phyloP scores from a whole-genome alignment of 2,113 vertebrate genomes.

The Fukomys damarensis region DNA sequence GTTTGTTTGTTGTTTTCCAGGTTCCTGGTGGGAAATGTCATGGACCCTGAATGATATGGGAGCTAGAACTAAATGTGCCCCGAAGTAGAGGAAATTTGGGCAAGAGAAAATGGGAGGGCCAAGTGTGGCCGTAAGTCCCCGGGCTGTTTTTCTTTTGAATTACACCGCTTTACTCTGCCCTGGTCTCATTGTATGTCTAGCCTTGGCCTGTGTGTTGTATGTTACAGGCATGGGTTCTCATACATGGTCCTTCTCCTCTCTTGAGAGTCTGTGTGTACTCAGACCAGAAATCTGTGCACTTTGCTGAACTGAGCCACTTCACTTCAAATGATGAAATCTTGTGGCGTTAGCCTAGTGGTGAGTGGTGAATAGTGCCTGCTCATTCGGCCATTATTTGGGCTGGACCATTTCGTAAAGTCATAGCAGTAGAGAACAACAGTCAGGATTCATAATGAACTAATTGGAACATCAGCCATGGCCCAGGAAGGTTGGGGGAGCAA shows the following conservation, averaged over 20 bases:
- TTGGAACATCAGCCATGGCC: not conserved
- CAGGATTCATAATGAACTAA: too few species aligned
- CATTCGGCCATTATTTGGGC: not conserved
- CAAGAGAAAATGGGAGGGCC: not conserved
- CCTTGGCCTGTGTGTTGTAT: too few species aligned
- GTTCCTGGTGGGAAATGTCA: slow-evolving; percentile 33
- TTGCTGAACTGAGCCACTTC: not conserved
- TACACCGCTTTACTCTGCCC: too few species aligned
- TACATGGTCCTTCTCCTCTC: not conserved
- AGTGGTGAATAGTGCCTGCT: not conserved
- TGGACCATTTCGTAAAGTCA: not conserved
- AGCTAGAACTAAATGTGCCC: not conserved
- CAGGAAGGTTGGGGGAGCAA: not conserved
- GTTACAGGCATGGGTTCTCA: not conserved
- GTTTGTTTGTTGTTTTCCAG: not conserved
- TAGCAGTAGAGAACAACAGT: not conserved
- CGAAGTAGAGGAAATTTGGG: not conserved
- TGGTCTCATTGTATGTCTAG: not conserved
- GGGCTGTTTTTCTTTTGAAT: not conserved
- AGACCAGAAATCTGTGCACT: not conserved
- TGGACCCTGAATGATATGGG: not conserved
- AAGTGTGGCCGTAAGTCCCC: not conserved
- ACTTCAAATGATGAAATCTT: not conserved
- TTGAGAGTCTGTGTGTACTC: not conserved
- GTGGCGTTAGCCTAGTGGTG: not conserved